Conservation (phyloP, 2,113 vertebrate species). For the Cyphotilapia sp. region DNA sequence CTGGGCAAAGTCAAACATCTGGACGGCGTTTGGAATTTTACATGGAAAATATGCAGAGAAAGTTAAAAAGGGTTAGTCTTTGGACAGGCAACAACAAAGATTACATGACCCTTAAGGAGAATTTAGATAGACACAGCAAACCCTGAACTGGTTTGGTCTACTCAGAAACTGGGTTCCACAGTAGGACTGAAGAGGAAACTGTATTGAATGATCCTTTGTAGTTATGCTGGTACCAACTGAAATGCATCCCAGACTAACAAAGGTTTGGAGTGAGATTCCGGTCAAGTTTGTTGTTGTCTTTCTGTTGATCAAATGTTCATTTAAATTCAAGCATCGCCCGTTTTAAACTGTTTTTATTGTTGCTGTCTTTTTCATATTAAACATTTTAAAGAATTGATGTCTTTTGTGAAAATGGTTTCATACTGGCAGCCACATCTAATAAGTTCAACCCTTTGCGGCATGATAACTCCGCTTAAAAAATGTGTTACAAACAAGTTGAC, state of each 20-base stretch:
- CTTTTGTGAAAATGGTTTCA: background rate
- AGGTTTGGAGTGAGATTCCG: background rate
- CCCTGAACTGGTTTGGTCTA: background rate
- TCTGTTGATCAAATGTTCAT: background rate
- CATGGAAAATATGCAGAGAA: conserved; percentile 9
- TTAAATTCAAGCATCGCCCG: background rate
- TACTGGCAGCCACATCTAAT: background rate
- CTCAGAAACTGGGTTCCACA: background rate
- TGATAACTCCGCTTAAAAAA: background rate
- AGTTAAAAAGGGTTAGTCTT: background rate
- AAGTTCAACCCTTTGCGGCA: background rate
- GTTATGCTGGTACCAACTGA: background rate
- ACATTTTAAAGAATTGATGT: background rate
- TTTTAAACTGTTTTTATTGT: background rate
- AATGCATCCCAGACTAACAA: background rate
- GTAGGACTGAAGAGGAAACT: background rate
- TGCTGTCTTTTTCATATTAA: background rate
- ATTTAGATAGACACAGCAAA: background rate
- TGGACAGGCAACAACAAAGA: background rate
- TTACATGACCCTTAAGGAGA: background rate
- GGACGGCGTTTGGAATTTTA: conserved; percentile 22
- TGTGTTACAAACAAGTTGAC: background rate
- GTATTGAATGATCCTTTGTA: background rate
- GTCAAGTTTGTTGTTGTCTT: background rate
- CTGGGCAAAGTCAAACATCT: conserved; percentile 29